These are phyloP conservation scores for Syrrhaptes paradoxus DNA, from an alignment of 2,113 vertebrate genomes.

Conservation along the genomic window DNA sequence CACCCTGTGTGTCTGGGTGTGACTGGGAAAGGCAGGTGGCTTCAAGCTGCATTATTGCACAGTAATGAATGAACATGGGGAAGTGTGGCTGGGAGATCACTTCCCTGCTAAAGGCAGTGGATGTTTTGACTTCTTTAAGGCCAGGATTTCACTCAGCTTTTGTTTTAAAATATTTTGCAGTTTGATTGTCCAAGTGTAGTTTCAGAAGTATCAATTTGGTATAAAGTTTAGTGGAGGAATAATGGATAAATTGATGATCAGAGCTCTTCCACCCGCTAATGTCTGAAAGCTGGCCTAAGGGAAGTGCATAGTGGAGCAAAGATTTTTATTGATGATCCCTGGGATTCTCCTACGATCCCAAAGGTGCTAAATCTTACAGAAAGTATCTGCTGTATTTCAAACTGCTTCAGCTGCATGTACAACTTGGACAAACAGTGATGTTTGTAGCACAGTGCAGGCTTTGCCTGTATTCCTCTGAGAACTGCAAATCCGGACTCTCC, in stretches of 20 bases:
- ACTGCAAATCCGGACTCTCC: conserved; percentile 20
- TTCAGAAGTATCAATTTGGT: background rate
- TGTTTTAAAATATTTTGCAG: background rate
- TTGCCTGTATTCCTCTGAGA: conserved; percentile 34
- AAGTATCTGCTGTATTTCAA: conserved; percentile 33
- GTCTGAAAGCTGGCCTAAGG: conserved; percentile 14
- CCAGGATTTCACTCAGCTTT: background rate
- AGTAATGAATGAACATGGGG: background rate
- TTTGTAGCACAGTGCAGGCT: background rate
- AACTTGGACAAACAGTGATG: conserved; percentile 24
- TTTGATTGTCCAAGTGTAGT: background rate
- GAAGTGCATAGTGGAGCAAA: background rate
- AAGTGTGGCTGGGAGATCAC: background rate
- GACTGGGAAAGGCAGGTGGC: background rate
- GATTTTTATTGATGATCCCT: conserved; percentile 48
- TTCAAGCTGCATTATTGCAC: background rate
- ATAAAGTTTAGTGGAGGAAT: background rate
- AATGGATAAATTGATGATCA: conserved; percentile 10
- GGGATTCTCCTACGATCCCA: background rate
- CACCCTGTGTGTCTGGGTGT: background rate
- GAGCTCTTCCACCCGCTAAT: background rate
- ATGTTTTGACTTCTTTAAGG: background rate
- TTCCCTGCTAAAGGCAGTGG: background rate
- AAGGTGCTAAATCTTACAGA: conserved; percentile 28
- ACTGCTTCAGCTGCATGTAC: background rate